Conservation (phyloP, 2,797 vertebrate genomes). For the Anguilla marmorata region DNA sequence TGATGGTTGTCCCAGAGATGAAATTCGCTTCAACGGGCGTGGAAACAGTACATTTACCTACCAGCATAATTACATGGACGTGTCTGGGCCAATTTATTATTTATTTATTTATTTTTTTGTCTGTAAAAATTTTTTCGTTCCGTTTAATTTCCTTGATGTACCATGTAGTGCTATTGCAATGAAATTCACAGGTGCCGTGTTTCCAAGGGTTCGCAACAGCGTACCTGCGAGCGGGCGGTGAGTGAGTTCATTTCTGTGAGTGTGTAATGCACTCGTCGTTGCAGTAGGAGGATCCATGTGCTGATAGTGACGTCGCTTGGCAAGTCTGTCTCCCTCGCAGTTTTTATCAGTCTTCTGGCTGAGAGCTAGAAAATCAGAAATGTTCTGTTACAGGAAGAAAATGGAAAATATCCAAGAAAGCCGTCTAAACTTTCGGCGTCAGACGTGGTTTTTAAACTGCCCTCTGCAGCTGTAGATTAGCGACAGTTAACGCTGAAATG, state of each 20-base stretch:
- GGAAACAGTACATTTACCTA: not conserved
- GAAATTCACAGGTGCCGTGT: conserved; percentile 40
- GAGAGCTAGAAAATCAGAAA: conserved; percentile 49
- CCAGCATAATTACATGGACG: not conserved
- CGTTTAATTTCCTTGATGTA: not conserved
- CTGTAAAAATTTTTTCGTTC: not conserved
- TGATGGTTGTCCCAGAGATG: not conserved
- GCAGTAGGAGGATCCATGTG: conserved; percentile 77
- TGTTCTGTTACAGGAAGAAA: conserved; percentile 56
- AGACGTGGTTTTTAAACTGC: conserved; percentile 62
- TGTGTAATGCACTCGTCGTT: conserved; percentile 69
- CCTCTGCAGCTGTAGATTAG: conserved; percentile 64
- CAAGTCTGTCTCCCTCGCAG: conserved; percentile 73
- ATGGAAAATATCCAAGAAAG: conserved; percentile 63
- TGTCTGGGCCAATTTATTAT: not conserved
- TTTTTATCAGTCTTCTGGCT: conserved; percentile 66
- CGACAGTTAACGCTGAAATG: conserved; percentile 51
- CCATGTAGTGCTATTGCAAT: conserved; percentile 11
- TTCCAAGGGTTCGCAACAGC: conserved; percentile 51
- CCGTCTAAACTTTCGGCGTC: conserved; percentile 57
- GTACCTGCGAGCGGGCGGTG: conserved; percentile 60
- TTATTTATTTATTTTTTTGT: too few relatives aligned
- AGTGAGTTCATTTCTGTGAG: conserved; percentile 48
- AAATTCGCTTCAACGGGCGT: not conserved
- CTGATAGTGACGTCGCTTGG: conserved; percentile 74